Base-by-base conservation (phyloP, 2,113 vertebrate genomes). In the Limanda limanda region DNA sequence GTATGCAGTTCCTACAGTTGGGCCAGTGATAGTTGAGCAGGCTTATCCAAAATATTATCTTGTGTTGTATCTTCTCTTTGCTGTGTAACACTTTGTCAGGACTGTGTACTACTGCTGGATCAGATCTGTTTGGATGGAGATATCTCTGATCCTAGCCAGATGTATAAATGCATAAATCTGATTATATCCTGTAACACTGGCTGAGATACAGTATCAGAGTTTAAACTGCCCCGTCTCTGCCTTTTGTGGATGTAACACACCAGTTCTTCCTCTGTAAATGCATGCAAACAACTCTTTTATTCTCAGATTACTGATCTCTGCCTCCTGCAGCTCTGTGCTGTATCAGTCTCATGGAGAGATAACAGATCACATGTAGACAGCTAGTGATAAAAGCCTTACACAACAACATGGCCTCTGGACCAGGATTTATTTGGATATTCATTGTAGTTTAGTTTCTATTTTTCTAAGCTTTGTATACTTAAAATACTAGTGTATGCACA, bases 41-140 rank as follows among this genome's bases (percentile, higher is more conserved):
- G 35, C 12, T 68, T 60, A 85, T 85, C 68, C 58, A 68, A 63
- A 76, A 79, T 59, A 63, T 51, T 66, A 79, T 88, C 72, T 40
- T 35, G 12, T 78, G 64, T 70, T 57, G 52, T 61, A 67, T 78
- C 42, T 69, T 68, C 60, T 71, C 67, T 65, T 37, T 57, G 27
- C 69, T 78, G 21, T 10, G 14, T 35, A 52, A 58, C 55, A 74
- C 65, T 66, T 76, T 81, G 77, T 83, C 76, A 67, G 72, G 21
- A 51, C 67, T 55, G 61, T 60, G 72, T 52, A 55, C 24, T 62
- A 59, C 60, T 69, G 35, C 63, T 61, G 58, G 85, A 85, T 73
- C 71, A 73, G 64, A 79, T 81, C 57, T 62, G 67, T 69, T 85
- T 57, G 70, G 85, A 81, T 79, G 52, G 72, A 68, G 72, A 86